Base-by-base conservation (phyloP, 2,888 invertebrate species). In the Standfussiana lucernea region DNA sequence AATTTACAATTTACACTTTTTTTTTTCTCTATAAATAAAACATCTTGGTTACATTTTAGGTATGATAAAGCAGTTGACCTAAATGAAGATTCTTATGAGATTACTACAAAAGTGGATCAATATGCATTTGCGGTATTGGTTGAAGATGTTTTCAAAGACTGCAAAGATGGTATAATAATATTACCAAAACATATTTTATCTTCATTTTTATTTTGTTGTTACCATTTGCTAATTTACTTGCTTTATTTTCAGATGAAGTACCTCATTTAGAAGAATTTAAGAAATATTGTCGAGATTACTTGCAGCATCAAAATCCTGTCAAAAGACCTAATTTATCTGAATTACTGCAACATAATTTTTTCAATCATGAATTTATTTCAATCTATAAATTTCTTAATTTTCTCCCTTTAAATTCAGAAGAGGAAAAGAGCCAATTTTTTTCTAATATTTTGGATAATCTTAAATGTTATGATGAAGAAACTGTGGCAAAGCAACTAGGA, bases 341-440 rank as follows among this genome's bases (percentile, higher is more conserved):
- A 37, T 95, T 98, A 47, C 94, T 98, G 5, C 94, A 97, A 72
- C 98, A 99, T 94, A 97, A 97, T 66, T 98, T 98, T 94, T 99
- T 98, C 91, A 98, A 98, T 89, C 98, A 99, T 91, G 98, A 98
- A 90, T 99, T 99, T 92, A 98, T 99, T 80, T 96, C 97, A 37
- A 98, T 99, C 86, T 98, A 98, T 92, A 98, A 98, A 83, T 99
- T 99, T 94, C 96, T 99, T 0, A 97, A 97, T 88, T 98, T 98
- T 92, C 95, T 99, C 72, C 98, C 99, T 1, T 92, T 99, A 56
- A 99, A 99, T 93, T 97, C 97, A 76, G 98, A 98, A 86, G 96
- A 97, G 72, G 98, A 99, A 87, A 99, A 98, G 92, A 97, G 97
- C 83, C 95, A 97, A 75, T 99, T 99, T 93, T 99, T 99, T 92